A percentile compares a stretch with the other conserved stretches of the same genome.
phyloP scores from a whole-genome alignment of 1,140 invertebrate genomes.

The Glomeris maerens region DNA sequence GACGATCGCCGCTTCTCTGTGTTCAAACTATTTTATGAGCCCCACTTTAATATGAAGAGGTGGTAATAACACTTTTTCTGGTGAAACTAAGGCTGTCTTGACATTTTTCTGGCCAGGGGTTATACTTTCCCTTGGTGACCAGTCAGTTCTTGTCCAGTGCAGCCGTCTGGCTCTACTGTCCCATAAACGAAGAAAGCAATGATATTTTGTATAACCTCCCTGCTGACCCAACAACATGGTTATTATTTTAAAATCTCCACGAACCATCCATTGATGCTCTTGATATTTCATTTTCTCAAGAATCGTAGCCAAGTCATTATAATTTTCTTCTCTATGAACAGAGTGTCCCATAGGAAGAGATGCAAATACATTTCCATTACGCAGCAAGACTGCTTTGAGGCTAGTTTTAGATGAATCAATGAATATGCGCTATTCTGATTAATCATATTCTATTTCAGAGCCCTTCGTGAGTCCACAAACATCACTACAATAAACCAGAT shows the following conservation, averaged over 20 bases:
- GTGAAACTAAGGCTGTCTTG: neutral
- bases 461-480: constrained; percentile 13
- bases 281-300: constrained; percentile 13
- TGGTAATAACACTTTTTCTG: constrained; percentile 19
- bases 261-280: constrained; percentile 14
- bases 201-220: constrained; percentile 27
- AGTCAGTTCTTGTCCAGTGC: constrained; percentile 2
- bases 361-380: too few species aligned
- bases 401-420: too few species aligned
- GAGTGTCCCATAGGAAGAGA: constrained; percentile 10
- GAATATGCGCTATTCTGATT: too few species aligned
- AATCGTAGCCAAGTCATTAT: constrained; percentile 11
- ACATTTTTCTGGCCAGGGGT: constrained; percentile 6
- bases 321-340: constrained; percentile 11
- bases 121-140: constrained; percentile 1
- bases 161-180: constrained; percentile 6
- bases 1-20: too few species aligned
- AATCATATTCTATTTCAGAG: constrained; percentile 14
- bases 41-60: constrained; percentile 30
- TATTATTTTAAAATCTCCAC: constrained; percentile 23
- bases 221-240: constrained; percentile 24
- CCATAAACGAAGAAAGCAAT: too few species aligned
- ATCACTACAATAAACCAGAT: constrained; percentile 14
- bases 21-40: constrained; percentile 27
- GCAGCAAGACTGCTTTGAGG: too few species aligned